Evolutionary conservation across 2,888 invertebrate species (phyloP).

Genomic region (Papilio protenor): DNA sequence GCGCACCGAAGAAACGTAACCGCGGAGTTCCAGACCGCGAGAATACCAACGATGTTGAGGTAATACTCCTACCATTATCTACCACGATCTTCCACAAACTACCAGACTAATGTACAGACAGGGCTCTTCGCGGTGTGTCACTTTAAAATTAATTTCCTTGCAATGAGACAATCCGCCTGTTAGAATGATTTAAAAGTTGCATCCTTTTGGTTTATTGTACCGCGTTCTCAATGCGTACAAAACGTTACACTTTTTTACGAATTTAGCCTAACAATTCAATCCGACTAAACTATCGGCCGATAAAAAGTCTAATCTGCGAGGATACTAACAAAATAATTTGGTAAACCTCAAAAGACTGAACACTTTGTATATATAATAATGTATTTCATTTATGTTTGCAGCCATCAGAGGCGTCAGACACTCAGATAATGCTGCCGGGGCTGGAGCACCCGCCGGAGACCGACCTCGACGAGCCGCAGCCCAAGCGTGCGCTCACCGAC

Average conservation of each 20-base stretch:
- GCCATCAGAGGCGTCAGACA: slow-evolving; percentile 92
- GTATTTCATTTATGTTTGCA: slow-evolving; percentile 57
- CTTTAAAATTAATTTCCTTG: no score
- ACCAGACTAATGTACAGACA: background rate
- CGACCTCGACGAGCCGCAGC: slow-evolving; percentile 73
- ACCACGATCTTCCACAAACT: background rate
- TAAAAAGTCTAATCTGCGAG: no score
- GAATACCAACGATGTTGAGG: slow-evolving; percentile 76
- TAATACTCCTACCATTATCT: slow-evolving; percentile 48
- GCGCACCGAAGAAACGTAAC: slow-evolving; percentile 64
- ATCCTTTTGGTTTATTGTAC: no score
- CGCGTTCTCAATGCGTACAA: no score
- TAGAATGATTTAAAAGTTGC: no score
- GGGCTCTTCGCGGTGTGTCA: no score
- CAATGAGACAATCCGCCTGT: no score
- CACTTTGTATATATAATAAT: background rate
- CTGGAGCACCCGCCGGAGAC: slow-evolving; percentile 80
- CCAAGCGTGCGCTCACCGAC: slow-evolving; percentile 62
- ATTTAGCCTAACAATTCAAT: no score
- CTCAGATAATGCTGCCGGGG: slow-evolving; percentile 90
- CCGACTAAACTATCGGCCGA: no score
- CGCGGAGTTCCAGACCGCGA: slow-evolving; percentile 55
- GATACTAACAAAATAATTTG: no score
- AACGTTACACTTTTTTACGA: no score
- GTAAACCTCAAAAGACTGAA: no score